A percentile compares a stretch with the other conserved stretches of the same genome.
Conservation (phyloP, 2,797 vertebrate genomes). For the Eidolon dupreanum region DNA sequence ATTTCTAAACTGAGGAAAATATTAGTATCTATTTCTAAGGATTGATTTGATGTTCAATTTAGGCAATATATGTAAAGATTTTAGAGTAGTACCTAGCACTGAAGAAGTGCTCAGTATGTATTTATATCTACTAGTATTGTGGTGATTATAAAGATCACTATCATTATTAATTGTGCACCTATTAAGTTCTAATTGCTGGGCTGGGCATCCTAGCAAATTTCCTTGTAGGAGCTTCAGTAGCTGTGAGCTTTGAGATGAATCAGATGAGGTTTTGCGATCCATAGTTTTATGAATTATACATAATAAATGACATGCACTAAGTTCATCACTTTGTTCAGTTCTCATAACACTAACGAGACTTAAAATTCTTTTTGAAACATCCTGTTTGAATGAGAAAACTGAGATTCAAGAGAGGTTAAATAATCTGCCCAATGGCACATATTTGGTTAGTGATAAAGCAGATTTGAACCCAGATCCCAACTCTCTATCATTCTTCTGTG, state of each 20-base stretch:
- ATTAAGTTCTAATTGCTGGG: not conserved
- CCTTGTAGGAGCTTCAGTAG: not conserved
- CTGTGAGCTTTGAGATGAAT: not conserved
- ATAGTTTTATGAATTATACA: not conserved
- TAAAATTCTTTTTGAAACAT: not conserved
- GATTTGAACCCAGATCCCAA: not conserved
- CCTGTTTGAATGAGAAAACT: not conserved
- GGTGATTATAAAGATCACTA: not conserved
- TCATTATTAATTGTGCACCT: not conserved
- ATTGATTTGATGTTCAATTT: not conserved
- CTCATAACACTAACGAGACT: not conserved
- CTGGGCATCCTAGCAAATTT: not conserved
- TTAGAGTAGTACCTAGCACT: not conserved
- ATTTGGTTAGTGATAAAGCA: not conserved
- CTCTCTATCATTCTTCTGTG: not conserved
- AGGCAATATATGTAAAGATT: not conserved
- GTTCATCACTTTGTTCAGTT: not conserved
- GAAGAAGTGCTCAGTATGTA: not conserved
- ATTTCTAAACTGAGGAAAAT: not conserved
- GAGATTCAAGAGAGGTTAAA: not conserved
- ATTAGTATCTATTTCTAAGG: not conserved
- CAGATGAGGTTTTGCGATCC: not conserved
- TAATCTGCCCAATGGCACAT: too few species aligned
- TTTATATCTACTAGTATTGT: not conserved
- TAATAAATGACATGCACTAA: not conserved